phyloP scores from a whole-genome alignment of 2,888 invertebrate species.

The Actias luna region DNA sequence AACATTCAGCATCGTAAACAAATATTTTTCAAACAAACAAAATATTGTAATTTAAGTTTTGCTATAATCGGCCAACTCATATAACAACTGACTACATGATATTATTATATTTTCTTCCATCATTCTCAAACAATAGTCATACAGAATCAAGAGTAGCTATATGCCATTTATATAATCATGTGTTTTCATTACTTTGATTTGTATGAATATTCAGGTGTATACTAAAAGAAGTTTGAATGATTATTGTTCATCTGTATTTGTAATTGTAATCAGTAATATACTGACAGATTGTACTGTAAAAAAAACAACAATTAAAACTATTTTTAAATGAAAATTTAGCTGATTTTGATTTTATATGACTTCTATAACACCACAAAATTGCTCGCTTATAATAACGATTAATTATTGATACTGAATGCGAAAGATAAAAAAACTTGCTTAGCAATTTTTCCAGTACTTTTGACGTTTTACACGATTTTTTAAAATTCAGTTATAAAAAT shows the following conservation, averaged over 20 bases:
- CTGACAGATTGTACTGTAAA: no score
- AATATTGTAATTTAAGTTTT: not conserved
- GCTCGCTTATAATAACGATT: not conserved
- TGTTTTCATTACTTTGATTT: no score
- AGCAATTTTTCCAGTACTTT: conserved; percentile 53
- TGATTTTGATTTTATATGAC: no score
- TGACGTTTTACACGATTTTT: conserved; percentile 47
- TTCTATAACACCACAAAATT: not conserved
- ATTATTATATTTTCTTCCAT: not conserved
- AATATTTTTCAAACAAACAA: not conserved
- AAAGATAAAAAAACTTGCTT: conserved; percentile 51
- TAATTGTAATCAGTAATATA: no score
- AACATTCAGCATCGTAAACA: not conserved
- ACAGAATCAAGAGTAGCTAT: no score
- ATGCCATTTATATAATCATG: no score
- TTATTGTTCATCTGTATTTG: no score
- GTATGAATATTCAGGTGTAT: no score
- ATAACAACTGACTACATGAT: not conserved
- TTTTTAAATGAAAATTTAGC: no score
- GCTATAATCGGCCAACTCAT: not conserved
- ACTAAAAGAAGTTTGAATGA: no score
- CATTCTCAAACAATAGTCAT: no score
- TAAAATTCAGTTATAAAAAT: conserved; percentile 68
- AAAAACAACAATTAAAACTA: no score
- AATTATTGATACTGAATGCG: conserved; percentile 11